Evolutionary conservation across 2,888 invertebrate genomes (phyloP).

Genomic region (Rugalucina vietnamica): DNA sequence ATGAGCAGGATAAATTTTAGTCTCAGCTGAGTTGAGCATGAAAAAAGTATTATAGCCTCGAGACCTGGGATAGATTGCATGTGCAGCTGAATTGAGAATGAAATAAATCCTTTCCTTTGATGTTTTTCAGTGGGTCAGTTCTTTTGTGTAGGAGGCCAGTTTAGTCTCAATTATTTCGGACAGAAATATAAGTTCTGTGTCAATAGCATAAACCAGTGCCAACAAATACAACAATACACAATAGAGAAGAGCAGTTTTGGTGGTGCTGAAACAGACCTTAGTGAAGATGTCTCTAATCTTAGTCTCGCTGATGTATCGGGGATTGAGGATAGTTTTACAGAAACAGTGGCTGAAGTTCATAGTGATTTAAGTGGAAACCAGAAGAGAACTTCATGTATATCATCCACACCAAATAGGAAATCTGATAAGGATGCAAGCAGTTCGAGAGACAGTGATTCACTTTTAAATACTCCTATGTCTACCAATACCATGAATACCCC

Average conservation of each 20-base stretch:
- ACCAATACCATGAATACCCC: not conserved
- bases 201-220: constrained; percentile 13
- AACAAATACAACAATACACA: not conserved
- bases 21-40: too few species aligned
- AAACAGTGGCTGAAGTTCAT: not conserved
- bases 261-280: constrained; percentile 11
- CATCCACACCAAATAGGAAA: constrained; percentile 23
- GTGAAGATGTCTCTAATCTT: constrained; percentile 47
- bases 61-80: too few species aligned
- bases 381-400: not conserved
- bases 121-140: constrained; percentile 68
- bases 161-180: constrained; percentile 71
- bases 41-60: too few species aligned
- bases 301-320: constrained; percentile 38
- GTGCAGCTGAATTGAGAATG: too few species aligned
- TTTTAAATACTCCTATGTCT: too few species aligned
- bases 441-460: not conserved
- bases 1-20: too few species aligned
- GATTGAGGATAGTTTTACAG: not conserved
- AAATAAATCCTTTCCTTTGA: not conserved
- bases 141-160: constrained; percentile 53
- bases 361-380: not conserved
- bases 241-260: not conserved
- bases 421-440: not conserved
- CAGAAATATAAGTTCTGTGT: constrained; percentile 68